These are phyloP conservation scores for Phyllotreta cruciferae DNA, from an alignment of 2,888 invertebrate genomes.

Conservation along the genomic window DNA sequence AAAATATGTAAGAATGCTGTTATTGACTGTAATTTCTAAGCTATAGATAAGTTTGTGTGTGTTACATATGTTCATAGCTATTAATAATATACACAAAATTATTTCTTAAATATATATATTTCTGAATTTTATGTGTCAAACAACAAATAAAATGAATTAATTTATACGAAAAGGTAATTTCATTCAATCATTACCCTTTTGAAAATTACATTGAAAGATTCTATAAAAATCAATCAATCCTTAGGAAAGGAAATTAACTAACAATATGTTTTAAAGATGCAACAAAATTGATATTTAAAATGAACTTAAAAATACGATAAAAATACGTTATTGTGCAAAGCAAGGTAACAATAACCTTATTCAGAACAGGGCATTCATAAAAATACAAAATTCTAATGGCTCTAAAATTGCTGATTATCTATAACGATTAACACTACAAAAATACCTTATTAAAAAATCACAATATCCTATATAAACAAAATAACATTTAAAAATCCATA, in stretches of 20 bases:
- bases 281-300: conserved; percentile 15
- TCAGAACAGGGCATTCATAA: conserved; percentile 28
- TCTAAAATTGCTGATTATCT: not conserved
- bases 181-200: too few relatives aligned
- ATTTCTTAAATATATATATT: conserved; percentile 59
- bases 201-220: too few relatives aligned
- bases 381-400: conserved; percentile 9
- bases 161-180: conserved; percentile 49
- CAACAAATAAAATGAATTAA: conserved; percentile 58
- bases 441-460: conserved; percentile 29
- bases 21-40: conserved; percentile 52
- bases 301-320: conserved; percentile 31
- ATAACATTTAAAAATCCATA: conserved; percentile 23
- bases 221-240: too few relatives aligned
- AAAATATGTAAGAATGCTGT: conserved; percentile 60
- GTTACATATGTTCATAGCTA: conserved; percentile 55
- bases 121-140: conserved; percentile 62
- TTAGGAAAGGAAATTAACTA: too few relatives aligned
- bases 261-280: too few relatives aligned
- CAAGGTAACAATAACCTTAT: conserved; percentile 39
- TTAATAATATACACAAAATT: conserved; percentile 57
- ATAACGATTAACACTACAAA: conserved; percentile 15
- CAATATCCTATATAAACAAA: conserved; percentile 20
- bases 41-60: conserved; percentile 56
- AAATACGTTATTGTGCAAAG: conserved; percentile 30